Evolutionary conservation across 2,797 vertebrate genomes (phyloP).

Genomic region (Mycteria americana): DNA sequence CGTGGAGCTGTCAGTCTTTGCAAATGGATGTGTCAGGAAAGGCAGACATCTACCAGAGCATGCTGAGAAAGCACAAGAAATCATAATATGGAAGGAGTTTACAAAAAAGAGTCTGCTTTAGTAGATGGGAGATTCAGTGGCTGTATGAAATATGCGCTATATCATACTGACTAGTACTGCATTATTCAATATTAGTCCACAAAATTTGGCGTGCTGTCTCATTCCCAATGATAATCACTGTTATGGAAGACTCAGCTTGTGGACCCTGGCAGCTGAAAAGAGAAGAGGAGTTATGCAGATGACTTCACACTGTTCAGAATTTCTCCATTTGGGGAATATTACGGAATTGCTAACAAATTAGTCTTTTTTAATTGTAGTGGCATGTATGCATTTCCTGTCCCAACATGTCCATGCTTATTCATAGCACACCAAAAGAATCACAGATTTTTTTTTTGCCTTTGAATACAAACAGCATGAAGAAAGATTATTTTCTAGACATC

Average conservation of each 20-base stretch:
- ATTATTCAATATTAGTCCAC: neutral
- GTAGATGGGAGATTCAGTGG: neutral
- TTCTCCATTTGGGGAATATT: slow-evolving; percentile 69
- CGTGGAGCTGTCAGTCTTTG: neutral
- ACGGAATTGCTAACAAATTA: slow-evolving; percentile 64
- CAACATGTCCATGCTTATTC: slow-evolving; percentile 8
- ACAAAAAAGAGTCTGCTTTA: neutral
- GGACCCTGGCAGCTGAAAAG: slow-evolving; percentile 49
- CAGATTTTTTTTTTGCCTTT: neutral
- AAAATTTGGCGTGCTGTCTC: neutral
- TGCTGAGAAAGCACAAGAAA: neutral
- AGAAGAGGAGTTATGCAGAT: slow-evolving; percentile 36
- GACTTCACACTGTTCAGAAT: slow-evolving; percentile 68
- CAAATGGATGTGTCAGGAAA: neutral
- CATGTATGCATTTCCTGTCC: slow-evolving; percentile 57
- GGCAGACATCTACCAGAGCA: neutral
- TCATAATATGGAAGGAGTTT: neutral
- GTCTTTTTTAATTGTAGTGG: slow-evolving; percentile 63
- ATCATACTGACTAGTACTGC: neutral
- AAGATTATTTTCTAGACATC: slow-evolving; percentile 2
- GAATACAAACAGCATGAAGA: neutral
- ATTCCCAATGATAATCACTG: neutral
- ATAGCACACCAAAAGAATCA: neutral
- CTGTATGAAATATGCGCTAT: neutral
- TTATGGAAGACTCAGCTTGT: neutral